These are phyloP conservation scores for Tauraco erythrolophus DNA, from an alignment of 2,113 vertebrate species.

Conservation along the genomic window DNA sequence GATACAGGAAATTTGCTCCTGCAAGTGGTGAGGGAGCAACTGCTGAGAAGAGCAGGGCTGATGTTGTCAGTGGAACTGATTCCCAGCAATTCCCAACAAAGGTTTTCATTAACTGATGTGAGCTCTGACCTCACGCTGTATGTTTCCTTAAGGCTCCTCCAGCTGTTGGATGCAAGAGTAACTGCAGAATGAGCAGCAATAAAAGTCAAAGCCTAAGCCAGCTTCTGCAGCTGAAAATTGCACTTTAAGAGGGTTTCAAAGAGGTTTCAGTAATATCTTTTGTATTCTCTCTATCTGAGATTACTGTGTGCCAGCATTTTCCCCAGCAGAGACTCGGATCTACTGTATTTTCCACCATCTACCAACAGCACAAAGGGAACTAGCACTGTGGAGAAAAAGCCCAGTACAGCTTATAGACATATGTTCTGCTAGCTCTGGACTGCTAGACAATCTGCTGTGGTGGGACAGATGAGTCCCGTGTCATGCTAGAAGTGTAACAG, in stretches of 20 bases:
- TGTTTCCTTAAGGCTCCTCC: background rate
- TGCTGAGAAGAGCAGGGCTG: background rate
- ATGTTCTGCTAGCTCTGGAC: background rate
- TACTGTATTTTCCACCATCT: background rate
- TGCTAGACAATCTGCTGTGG: background rate
- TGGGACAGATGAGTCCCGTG: background rate
- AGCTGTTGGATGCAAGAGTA: background rate
- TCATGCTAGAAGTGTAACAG: background rate
- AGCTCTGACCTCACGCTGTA: background rate
- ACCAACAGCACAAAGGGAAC: background rate
- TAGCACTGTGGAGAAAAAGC: background rate
- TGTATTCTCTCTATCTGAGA: background rate
- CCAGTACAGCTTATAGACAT: background rate
- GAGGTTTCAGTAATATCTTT: background rate
- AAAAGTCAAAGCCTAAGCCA: background rate
- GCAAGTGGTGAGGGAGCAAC: background rate
- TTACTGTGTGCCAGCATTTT: background rate
- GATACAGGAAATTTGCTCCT: background rate
- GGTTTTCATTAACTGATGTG: background rate
- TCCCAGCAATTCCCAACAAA: background rate
- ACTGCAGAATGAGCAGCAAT: background rate
- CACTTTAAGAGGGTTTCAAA: background rate
- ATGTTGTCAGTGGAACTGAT: background rate
- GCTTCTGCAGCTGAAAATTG: background rate
- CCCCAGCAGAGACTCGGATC: background rate